Evolutionary conservation across 2,888 invertebrate species (phyloP), one percentile per base, ranked within the genome.

Genomic region (Noctua janthina): DNA sequence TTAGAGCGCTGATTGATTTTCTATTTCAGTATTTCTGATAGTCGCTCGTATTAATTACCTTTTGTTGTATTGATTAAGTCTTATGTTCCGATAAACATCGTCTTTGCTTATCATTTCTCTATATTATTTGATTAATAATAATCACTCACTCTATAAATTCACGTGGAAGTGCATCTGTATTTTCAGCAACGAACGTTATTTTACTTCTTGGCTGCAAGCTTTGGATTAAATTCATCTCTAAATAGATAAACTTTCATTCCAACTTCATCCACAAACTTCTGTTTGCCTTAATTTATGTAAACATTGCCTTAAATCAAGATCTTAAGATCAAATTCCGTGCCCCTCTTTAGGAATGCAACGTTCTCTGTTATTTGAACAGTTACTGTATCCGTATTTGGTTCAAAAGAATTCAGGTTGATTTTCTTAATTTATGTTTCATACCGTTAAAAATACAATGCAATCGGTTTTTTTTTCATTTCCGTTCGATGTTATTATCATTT

Each of bases 341-440:
- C 79, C 78, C 78, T 81, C 84, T 88, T 87, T 77, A 79, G 85
- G 83, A 91, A 91, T 89, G 89, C 86, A 85, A 82, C 86, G 83
- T 88, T 91, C 83, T 91, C 83, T 79, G 81, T 82, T 87, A 90
- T 90, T 90, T 87, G 83, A 88, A 89, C 87, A 87, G 87, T 91
- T 89, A 85, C 87, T 86, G 87, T 88, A 90, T 91, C 90, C 89
- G 88, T 83, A 88, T 92, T 90, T 83, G 87, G 86, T 88, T 89
- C 80, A 79, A 76, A 89, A 86, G 76, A 87, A 92, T 90, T 88
- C 87, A 88, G 90, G 91, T 91, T 91, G 88, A 90, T 87, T 89
- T 90, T 82, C 79, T 84, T 86, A 86, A 89, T 87, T 80, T 85
- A 78, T 79, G 73, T 82, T 79, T 75, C 56, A 74, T 84, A 87